These are phyloP conservation scores for Hemicentrotus pulcherrimus DNA, from an alignment of 35 echinoderm and acorn worm species.

Conservation along the genomic window DNA sequence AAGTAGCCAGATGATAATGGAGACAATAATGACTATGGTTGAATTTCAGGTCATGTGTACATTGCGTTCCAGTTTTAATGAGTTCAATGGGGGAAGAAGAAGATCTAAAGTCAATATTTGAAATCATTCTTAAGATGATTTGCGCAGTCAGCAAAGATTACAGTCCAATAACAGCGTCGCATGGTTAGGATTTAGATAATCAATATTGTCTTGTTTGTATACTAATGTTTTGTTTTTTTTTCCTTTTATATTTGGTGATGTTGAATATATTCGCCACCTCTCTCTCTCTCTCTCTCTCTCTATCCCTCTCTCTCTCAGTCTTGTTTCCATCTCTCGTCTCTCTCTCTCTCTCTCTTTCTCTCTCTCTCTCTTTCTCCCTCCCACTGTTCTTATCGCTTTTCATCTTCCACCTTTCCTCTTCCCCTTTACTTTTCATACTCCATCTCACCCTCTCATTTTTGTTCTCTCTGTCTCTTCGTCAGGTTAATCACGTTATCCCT, in stretches of 20 bases:
- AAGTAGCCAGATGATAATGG: not conserved
- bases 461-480: not conserved
- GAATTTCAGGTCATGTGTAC: not conserved
- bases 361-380: not conserved
- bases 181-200: no score
- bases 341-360: not conserved
- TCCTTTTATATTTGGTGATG: no score
- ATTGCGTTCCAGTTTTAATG: not conserved
- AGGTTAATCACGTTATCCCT: not conserved
- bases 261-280: no score
- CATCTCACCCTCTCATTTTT: not conserved
- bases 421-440: not conserved
- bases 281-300: not conserved
- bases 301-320: not conserved
- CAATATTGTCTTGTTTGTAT: no score
- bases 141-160: not conserved
- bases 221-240: no score
- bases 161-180: not conserved
- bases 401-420: not conserved
- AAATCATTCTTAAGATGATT: not conserved
- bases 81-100: not conserved
- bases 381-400: not conserved
- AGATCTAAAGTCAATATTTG: not conserved
- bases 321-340: not conserved
- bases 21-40: not conserved